Conservation (phyloP, 92 coral and sea anemone genomes). For the Virgularia gustaviana region DNA sequence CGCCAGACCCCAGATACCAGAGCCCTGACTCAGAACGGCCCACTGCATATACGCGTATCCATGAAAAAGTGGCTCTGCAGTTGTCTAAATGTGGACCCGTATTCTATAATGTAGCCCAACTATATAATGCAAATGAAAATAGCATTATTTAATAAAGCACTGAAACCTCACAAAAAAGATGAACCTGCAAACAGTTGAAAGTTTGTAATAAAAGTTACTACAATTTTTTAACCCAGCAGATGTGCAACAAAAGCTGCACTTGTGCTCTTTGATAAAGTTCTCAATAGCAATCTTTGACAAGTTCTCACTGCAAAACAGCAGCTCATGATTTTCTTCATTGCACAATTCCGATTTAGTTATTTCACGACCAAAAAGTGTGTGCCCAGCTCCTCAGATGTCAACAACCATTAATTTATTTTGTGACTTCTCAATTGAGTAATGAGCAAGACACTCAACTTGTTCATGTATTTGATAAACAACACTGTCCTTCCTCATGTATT, state of each 20-base stretch:
- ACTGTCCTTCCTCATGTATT: conserved; percentile 13
- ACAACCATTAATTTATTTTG: neutral
- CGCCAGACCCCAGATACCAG: too few relatives aligned
- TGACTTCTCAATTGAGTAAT: neutral
- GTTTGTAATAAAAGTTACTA: too few relatives aligned
- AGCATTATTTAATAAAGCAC: too few relatives aligned
- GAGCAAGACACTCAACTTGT: neutral
- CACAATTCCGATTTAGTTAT: neutral
- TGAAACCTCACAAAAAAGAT: too few relatives aligned
- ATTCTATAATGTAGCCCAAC: too few relatives aligned
- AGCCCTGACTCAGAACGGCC: too few relatives aligned
- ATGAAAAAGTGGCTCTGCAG: too few relatives aligned
- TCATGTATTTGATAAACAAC: too few relatives aligned
- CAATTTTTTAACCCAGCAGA: conserved; percentile 21
- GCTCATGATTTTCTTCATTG: neutral
- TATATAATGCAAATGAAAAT: too few relatives aligned
- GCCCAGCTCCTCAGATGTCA: conserved; percentile 10
- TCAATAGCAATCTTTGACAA: neutral
- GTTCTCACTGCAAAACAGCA: conserved; percentile 15
- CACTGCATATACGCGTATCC: too few relatives aligned
- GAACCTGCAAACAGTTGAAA: too few relatives aligned
- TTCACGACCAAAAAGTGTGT: neutral
- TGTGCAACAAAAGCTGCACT: neutral
- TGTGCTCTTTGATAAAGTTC: conserved; percentile 5
- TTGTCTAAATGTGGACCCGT: too few relatives aligned